Conservation (phyloP, 2,888 invertebrate genomes). For the Athalia circularis region DNA sequence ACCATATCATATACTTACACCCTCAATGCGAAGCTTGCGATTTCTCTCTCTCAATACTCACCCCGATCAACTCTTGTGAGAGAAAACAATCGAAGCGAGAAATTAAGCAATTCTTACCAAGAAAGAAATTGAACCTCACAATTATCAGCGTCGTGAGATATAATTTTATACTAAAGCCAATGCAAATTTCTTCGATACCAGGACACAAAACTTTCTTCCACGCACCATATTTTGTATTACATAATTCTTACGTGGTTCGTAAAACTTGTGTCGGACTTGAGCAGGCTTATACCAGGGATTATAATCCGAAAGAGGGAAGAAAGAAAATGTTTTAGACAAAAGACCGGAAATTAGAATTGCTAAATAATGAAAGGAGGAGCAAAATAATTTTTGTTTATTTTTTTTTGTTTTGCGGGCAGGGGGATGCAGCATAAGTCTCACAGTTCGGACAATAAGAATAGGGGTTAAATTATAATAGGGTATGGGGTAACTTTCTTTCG, state of each 20-base stretch:
- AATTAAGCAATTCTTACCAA: conserved; percentile 34
- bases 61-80: no score
- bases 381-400: no score
- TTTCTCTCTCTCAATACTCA: no score
- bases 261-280: background rate
- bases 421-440: background rate
- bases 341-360: background rate
- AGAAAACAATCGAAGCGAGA: conserved; percentile 35
- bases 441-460: conserved; percentile 15
- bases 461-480: background rate
- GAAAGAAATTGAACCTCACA: background rate
- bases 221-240: no score
- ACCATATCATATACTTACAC: background rate
- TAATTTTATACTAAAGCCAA: no score
- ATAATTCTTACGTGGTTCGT: background rate
- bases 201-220: no score
- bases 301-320: background rate
- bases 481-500: conserved; percentile 5
- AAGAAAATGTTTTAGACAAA: background rate
- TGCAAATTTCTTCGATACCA: no score
- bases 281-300: background rate
- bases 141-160: no score
- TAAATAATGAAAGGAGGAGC: background rate
- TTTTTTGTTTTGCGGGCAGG: no score
- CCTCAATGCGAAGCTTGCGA: background rate